A percentile compares a stretch with the other conserved stretches of the same genome.
Evolutionary conservation across 2,113 vertebrate genomes (phyloP).

Genomic region (Chunga burmeisteri): DNA sequence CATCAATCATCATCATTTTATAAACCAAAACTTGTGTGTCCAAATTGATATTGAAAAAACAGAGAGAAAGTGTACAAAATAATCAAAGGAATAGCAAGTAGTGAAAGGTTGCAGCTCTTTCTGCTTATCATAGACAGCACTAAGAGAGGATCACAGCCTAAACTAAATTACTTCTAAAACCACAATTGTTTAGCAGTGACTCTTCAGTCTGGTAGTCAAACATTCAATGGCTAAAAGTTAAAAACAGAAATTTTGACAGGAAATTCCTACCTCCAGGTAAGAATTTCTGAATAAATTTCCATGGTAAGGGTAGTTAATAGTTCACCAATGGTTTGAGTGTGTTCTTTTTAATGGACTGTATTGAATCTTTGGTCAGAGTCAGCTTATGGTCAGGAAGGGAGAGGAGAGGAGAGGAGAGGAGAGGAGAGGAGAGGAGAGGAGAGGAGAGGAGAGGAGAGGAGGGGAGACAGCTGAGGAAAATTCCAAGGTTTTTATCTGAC

Average conservation of each 20-base stretch:
- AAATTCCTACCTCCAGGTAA: background rate
- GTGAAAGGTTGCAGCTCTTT: background rate
- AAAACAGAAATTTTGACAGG: background rate
- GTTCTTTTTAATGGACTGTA: background rate
- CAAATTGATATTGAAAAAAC: background rate
- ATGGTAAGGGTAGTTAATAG: background rate
- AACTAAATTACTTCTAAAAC: background rate
- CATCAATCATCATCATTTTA: background rate
- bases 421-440: no score
- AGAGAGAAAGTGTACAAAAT: background rate
- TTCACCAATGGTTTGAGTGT: background rate
- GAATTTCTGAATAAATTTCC: background rate
- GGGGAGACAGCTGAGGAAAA: background rate
- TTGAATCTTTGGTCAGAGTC: background rate
- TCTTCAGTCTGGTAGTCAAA: background rate
- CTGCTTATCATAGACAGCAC: background rate
- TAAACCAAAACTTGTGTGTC: background rate
- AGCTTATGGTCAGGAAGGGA: background rate
- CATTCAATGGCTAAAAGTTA: background rate
- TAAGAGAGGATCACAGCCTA: background rate
- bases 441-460: background rate
- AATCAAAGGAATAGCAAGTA: background rate
- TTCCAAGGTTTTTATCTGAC: background rate
- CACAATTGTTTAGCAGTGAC: background rate
- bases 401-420: background rate